Conservation (phyloP, 2,113 vertebrate species). For the Eudorcas thomsonii region DNA sequence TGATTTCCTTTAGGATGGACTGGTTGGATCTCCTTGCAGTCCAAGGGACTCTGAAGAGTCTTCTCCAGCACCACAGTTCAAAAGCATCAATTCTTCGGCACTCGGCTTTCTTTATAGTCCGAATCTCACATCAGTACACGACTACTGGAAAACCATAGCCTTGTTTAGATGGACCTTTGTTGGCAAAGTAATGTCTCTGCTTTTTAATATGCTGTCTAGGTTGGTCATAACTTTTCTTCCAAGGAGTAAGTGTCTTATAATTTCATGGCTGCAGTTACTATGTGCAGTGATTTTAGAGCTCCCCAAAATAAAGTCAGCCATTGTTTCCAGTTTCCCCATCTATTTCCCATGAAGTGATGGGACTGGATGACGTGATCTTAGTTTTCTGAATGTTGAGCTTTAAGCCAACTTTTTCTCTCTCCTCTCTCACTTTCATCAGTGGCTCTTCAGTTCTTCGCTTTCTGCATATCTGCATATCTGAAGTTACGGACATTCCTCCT, state of each 20-base stretch:
- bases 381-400: neutral
- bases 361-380: neutral
- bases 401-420: neutral
- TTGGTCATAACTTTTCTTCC: neutral
- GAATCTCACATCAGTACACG: neutral
- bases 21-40: neutral
- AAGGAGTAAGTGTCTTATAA: neutral
- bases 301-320: neutral
- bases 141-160: neutral
- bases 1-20: neutral
- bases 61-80: neutral
- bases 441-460: neutral
- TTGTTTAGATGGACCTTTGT: neutral
- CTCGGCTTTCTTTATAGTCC: neutral
- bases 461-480: neutral
- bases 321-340: neutral
- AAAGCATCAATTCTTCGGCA: neutral
- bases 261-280: neutral
- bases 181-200: neutral
- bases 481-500: neutral
- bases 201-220: neutral
- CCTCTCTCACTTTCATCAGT: neutral
- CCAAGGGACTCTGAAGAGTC: neutral
- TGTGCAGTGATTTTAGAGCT: neutral
- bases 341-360: neutral